Percentiles rank a stretch among this genome's conserved stretches.
Evolutionary conservation across 2,797 vertebrate species (phyloP).

Genomic region (Morelia viridis): DNA sequence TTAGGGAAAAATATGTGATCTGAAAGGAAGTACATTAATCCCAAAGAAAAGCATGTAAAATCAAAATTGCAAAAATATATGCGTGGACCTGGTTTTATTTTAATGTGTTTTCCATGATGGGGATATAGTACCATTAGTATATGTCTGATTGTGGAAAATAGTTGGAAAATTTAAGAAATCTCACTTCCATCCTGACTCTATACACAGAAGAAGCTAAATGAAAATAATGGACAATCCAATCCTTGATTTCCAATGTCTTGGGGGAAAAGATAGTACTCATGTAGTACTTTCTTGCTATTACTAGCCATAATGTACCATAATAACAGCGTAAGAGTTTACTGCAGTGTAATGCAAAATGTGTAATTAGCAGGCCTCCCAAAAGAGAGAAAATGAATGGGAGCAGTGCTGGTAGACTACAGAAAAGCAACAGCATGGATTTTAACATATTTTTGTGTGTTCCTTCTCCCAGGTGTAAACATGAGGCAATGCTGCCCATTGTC

Average conservation of each 20-base stretch:
- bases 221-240: background rate
- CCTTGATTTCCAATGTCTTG: background rate
- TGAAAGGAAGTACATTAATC: background rate
- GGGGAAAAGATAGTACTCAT: too few relatives aligned
- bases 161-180: too few relatives aligned
- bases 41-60: background rate
- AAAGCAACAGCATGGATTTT: background rate
- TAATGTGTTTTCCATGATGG: background rate
- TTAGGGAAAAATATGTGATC: background rate
- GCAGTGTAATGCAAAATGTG: background rate
- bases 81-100: background rate
- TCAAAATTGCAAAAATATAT: background rate
- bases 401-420: background rate
- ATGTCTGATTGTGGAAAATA: background rate
- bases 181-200: background rate
- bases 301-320: too few relatives aligned
- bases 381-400: background rate
- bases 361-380: background rate
- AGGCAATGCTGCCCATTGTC: background rate
- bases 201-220: background rate
- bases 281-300: too few relatives aligned
- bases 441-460: conserved; percentile 7
- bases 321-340: too few relatives aligned
- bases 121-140: background rate
- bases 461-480: background rate